Conservation (phyloP, 2,113 vertebrate genomes). For the Sprattus sprattus region DNA sequence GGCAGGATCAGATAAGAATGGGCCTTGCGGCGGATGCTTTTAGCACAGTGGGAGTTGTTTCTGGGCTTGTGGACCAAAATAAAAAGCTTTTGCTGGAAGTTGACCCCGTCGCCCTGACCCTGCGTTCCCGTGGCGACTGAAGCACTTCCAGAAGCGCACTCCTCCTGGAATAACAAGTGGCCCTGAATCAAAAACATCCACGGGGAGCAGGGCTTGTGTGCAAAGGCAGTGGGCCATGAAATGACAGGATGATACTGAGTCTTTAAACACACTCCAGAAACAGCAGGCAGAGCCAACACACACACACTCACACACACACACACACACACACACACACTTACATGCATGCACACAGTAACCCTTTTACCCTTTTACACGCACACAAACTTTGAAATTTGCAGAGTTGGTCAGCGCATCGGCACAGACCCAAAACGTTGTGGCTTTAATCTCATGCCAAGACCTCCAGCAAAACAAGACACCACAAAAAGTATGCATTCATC, state of each 20-base stretch:
- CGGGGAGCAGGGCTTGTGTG: conserved; percentile 52
- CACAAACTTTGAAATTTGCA: background rate
- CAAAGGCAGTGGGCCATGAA: conserved; percentile 60
- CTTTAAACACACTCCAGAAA: conserved; percentile 49
- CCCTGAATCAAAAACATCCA: conserved; percentile 42
- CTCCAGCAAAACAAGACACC: background rate
- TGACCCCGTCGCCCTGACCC: conserved; percentile 39
- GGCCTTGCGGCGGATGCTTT: background rate
- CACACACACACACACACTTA: conserved; percentile 25
- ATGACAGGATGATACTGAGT: conserved; percentile 56
- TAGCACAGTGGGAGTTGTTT: background rate
- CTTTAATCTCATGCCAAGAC: background rate
- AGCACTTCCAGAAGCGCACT: conserved; percentile 46
- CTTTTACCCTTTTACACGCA: background rate
- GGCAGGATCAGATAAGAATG: background rate
- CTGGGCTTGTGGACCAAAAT: background rate
- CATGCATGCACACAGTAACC: background rate
- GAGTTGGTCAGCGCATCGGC: background rate
- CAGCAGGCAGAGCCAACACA: conserved; percentile 42
- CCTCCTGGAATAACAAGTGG: conserved; percentile 47
- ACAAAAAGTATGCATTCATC: background rate
- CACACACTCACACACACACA: conserved; percentile 38
- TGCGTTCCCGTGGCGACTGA: conserved; percentile 25
- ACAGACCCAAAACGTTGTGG: background rate
- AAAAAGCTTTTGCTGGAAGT: conserved; percentile 29